Evolutionary conservation across 92 coral and sea anemone species (phyloP), one percentile per base, ranked within the genome.

Genomic region (Umimayanthus kanabou): DNA sequence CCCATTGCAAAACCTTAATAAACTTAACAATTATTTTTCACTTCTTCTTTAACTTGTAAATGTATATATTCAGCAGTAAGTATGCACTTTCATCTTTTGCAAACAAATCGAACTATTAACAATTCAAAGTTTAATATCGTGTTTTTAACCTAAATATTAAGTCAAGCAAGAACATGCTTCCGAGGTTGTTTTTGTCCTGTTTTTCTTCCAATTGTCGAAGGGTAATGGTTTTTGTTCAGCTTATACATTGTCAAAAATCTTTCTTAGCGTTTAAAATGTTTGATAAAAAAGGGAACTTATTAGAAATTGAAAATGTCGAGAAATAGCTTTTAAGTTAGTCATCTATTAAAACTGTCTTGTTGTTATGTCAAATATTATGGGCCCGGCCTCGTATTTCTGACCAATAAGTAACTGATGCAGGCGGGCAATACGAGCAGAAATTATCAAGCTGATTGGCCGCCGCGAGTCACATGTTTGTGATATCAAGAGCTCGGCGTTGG

Each of bases 341-440:
- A 23, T 61, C n/a, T 61, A 20, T 16, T 61, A 18, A 61, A 61
- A 61, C 69, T 61, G 26, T 11, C 13, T 11, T 53, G 69, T 1
- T 61, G 26, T 61, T 4, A 18, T 61, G 25, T 61, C 26, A 20
- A 61, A 25, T 61, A 9, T 61, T 61, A 4, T 20, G 20, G 69
- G 25, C 20, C 69, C 26, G 23, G 79, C 47, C 11, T 9, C 40
- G 37, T 30, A 18, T n/a, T 39, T 5, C 42, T 73, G 40, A 73
- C 61, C 53, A 77, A 77, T 77, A 77, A 77, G 23, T 4, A 25
- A 23, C 29, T 9, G 9, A 3, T 45, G 30, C 18, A 39, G 37
- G 70, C 8, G 76, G 85, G 49, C 85, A 81, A 81, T 81, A 81
- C 39, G 15, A 18, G 43, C 29, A 49, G 22, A 29, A 79, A 80